These are phyloP conservation scores for Ectropis grisescens DNA, from an alignment of 1,140 invertebrate species.

Conservation along the genomic window DNA sequence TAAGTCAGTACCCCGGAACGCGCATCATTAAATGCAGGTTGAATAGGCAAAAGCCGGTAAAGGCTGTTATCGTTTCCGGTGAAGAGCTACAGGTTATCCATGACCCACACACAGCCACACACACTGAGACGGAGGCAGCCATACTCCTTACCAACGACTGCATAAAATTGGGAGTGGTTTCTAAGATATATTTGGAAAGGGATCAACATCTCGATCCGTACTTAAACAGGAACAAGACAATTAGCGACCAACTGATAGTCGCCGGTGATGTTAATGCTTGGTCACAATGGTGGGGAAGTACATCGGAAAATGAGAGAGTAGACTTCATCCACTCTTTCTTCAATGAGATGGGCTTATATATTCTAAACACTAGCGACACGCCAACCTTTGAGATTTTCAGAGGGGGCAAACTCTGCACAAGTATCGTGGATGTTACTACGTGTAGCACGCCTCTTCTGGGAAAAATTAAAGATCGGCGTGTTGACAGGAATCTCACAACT, in stretches of 20 bases:
- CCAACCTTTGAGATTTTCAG: conserved; percentile 18
- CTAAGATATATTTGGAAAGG: conserved; percentile 20
- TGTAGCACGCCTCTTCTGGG: conserved; percentile 9
- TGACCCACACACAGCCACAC: conserved; percentile 18
- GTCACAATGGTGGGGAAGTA: conserved; percentile 32
- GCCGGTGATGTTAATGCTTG: conserved; percentile 28
- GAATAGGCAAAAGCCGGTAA: conserved; percentile 15
- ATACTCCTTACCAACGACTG: conserved; percentile 4
- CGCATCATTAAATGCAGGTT: conserved; percentile 19
- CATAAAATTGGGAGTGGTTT: conserved; percentile 14
- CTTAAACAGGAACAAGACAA: neutral
- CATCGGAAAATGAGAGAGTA: conserved; percentile 15
- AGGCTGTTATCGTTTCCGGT: conserved; percentile 12
- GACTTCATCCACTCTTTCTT: conserved; percentile 5
- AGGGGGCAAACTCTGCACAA: conserved; percentile 8
- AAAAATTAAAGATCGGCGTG: conserved; percentile 7
- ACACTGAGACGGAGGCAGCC: conserved; percentile 17
- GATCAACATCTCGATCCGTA: conserved; percentile 12
- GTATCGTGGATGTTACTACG: conserved; percentile 19
- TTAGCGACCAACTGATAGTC: conserved; percentile 8
- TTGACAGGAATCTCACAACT: conserved; percentile 3
- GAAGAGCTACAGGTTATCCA: conserved; percentile 15
- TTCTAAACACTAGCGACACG: conserved; percentile 16
- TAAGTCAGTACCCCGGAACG: conserved; percentile 12
- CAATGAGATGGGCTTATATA: conserved; percentile 15